A percentile compares a stretch with the other conserved stretches of the same genome.
These are phyloP conservation scores for Saxidomus purpurata DNA, from an alignment of 1,140 invertebrate species.

Conservation along the genomic window DNA sequence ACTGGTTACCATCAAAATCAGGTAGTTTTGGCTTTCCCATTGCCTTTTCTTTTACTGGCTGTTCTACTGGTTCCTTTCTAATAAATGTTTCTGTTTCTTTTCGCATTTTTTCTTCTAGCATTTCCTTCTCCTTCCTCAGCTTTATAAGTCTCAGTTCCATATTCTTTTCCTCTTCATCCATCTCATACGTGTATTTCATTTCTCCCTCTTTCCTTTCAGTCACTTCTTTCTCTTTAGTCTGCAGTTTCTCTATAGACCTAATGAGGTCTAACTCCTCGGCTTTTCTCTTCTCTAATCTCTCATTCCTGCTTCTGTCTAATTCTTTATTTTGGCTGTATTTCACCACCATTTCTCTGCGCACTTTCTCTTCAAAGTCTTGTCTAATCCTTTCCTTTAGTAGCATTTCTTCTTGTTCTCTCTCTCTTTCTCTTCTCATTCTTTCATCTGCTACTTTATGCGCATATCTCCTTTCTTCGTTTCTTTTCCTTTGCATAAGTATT, in stretches of 20 bases:
- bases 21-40: background rate
- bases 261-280: too few relatives aligned
- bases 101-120: background rate
- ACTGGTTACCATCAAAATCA: background rate
- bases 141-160: background rate
- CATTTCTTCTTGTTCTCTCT: background rate
- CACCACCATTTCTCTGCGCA: background rate
- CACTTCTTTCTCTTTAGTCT: too few relatives aligned
- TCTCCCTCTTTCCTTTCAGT: background rate
- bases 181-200: background rate
- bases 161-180: background rate
- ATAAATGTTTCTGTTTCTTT: background rate
- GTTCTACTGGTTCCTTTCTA: background rate
- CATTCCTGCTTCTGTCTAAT: background rate
- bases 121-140: background rate
- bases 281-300: background rate
- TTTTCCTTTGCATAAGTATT: too few relatives aligned
- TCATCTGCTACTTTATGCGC: background rate
- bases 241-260: too few relatives aligned
- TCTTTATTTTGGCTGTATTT: background rate
- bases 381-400: background rate
- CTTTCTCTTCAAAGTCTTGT: background rate
- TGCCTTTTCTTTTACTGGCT: background rate
- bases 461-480: too few relatives aligned
- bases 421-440: background rate